Conservation (phyloP, 2,797 vertebrate species). For the Clamator glandarius region DNA sequence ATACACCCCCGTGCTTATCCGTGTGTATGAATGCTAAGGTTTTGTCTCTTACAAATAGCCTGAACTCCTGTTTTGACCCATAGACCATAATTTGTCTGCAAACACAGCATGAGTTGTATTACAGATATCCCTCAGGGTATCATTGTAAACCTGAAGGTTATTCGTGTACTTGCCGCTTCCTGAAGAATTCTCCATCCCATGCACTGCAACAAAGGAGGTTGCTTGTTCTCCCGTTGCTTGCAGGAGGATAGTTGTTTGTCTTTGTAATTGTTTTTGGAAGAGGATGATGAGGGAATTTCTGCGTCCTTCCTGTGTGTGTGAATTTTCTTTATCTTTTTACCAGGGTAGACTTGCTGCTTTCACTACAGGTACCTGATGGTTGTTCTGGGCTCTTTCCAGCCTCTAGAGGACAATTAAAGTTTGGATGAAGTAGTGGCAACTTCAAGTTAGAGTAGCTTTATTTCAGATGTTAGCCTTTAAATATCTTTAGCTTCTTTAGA, state of each 20-base stretch:
- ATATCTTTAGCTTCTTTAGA: neutral
- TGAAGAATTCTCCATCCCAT: neutral
- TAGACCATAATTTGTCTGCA: neutral
- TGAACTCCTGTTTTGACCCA: neutral
- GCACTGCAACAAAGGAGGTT: neutral
- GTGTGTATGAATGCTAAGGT: neutral
- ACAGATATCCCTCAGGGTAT: neutral
- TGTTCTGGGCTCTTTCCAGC: neutral
- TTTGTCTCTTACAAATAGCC: neutral
- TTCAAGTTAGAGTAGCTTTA: neutral
- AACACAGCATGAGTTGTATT: neutral
- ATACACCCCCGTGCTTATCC: rapidly evolving
- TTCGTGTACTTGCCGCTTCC: constrained; percentile 17
- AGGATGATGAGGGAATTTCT: neutral
- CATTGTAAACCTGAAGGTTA: constrained; percentile 32
- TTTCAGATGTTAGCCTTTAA: neutral
- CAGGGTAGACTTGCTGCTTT: neutral
- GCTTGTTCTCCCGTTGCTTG: neutral
- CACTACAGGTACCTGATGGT: neutral
- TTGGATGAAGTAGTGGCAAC: neutral
- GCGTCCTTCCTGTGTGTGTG: neutral
- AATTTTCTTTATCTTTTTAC: constrained; percentile 13
- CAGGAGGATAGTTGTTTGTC: neutral
- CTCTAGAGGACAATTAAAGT: neutral
- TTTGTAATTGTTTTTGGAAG: neutral